These are phyloP conservation scores for human DNA, from an alignment of 2,113 vertebrate species.

Conservation along the genomic window DNA sequence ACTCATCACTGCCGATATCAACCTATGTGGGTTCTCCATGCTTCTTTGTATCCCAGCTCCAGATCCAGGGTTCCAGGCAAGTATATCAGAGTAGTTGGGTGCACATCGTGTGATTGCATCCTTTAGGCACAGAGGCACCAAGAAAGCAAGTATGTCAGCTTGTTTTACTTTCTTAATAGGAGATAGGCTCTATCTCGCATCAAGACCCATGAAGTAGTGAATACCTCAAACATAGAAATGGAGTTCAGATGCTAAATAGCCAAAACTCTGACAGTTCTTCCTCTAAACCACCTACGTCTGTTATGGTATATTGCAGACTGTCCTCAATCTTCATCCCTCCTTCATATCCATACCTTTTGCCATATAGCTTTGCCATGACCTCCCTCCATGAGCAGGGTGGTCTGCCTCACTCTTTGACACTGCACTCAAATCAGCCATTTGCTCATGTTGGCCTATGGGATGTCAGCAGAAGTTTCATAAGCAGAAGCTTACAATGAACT, in stretches of 20 bases:
- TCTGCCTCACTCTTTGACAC: background rate
- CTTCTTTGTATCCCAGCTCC: background rate
- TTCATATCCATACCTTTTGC: background rate
- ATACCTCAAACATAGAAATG: background rate
- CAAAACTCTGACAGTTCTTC: background rate
- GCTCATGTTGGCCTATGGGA: background rate
- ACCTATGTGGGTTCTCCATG: background rate
- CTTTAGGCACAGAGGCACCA: background rate
- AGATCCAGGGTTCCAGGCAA: background rate
- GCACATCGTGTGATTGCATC: background rate
- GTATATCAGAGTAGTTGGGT: background rate
- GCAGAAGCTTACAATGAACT: background rate
- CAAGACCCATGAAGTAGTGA: background rate
- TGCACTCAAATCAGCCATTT: background rate
- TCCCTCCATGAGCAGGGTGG: background rate
- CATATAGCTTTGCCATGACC: background rate
- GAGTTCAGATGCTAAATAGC: background rate
- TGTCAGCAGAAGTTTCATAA: background rate
- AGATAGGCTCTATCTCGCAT: background rate
- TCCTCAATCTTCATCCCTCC: background rate
- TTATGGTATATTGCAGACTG: background rate
- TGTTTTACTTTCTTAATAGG: background rate
- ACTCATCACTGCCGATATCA: background rate
- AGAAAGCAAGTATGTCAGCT: background rate
- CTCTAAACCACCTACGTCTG: background rate